These are phyloP conservation scores for Pristionchus japonicus DNA, from an alignment of 2,888 invertebrate genomes.

Conservation along the genomic window DNA sequence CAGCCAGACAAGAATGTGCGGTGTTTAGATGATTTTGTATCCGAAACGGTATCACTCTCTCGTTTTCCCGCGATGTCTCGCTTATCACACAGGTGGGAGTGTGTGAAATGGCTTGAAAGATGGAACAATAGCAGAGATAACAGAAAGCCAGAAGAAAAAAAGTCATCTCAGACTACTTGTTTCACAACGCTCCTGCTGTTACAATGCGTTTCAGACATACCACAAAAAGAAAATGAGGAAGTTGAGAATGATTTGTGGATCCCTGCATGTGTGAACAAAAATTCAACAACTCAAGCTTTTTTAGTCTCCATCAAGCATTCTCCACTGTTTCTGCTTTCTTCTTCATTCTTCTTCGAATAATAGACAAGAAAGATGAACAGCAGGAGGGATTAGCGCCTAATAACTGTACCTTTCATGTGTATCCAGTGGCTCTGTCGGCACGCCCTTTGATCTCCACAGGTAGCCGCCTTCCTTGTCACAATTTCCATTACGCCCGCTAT, in stretches of 20 bases:
- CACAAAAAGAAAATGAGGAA: too few relatives aligned
- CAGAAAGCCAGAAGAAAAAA: too few relatives aligned
- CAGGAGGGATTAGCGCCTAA: background rate
- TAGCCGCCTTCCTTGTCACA: background rate
- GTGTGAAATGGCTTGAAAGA: background rate
- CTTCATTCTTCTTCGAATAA: too few relatives aligned
- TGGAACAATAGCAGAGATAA: background rate
- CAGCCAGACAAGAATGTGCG: background rate
- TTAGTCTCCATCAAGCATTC: too few relatives aligned
- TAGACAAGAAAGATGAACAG: background rate
- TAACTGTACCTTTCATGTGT: constrained; percentile 22
- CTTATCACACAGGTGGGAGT: too few relatives aligned
- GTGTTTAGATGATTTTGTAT: background rate
- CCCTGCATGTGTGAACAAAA: too few relatives aligned
- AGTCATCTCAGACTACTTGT: too few relatives aligned
- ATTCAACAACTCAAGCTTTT: too few relatives aligned
- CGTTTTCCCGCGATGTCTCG: background rate
- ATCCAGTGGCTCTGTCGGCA: background rate
- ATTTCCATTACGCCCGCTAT: background rate
- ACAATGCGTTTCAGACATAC: too few relatives aligned
- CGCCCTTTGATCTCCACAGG: background rate
- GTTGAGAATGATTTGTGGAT: too few relatives aligned
- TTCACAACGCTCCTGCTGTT: too few relatives aligned
- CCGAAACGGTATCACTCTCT: background rate
- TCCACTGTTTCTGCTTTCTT: too few relatives aligned